Evolutionary conservation across 2,888 invertebrate species (phyloP).

Genomic region (Clanis bilineata): DNA sequence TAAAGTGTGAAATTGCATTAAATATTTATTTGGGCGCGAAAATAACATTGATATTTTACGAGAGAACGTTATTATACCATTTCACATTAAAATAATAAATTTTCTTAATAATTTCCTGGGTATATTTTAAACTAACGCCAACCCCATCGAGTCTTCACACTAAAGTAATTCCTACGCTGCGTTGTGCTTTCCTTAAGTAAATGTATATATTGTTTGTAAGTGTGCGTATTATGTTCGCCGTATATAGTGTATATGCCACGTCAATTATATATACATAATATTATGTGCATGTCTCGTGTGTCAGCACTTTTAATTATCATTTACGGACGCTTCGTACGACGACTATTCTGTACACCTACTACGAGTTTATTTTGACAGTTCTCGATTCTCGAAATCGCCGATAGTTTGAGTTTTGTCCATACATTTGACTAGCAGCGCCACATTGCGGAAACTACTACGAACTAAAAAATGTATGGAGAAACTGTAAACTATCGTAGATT

Average conservation of each 20-base stretch:
- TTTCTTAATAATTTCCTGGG: not conserved
- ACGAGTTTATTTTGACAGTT: not conserved
- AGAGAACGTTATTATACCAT: no score
- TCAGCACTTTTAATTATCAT: conserved; percentile 10
- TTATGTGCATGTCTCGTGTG: conserved; percentile 15
- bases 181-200: conserved; percentile 58
- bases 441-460: no score
- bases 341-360: not conserved
- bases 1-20: not conserved
- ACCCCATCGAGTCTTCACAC: conserved; percentile 24
- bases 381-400: no score
- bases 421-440: no score
- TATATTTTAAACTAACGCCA: not conserved
- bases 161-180: conserved; percentile 55
- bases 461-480: no score
- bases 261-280: conserved; percentile 17
- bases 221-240: not conserved
- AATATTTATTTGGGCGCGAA: no score
- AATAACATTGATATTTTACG: no score
- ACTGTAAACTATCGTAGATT: no score
- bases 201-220: conserved; percentile 15
- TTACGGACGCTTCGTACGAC: not conserved
- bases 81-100: not conserved
- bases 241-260: conserved; percentile 7
- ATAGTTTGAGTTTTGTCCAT: no score